Conservation (phyloP, 2,113 vertebrate species). For the Dunckerocampus dactyliophorus region DNA sequence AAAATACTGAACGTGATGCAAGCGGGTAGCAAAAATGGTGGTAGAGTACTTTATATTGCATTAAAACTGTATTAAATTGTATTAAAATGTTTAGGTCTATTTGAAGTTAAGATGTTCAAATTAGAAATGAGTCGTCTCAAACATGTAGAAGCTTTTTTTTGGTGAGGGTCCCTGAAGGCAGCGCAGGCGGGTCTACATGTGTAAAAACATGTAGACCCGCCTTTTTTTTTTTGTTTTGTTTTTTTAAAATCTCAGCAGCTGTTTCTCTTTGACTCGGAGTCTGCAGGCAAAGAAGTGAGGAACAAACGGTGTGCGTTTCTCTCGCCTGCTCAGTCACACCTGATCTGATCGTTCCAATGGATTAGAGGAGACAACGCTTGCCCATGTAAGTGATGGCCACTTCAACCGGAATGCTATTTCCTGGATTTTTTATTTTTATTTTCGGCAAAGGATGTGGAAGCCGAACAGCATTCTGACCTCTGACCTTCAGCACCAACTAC, state of each 20-base stretch:
- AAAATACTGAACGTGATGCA: too few relatives aligned
- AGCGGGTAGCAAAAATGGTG: too few relatives aligned
- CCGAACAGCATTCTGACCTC: slow-evolving; percentile 34
- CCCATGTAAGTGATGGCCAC: slow-evolving; percentile 23
- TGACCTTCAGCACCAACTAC: not conserved
- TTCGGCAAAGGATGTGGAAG: slow-evolving; percentile 9
- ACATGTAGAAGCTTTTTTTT: not conserved
- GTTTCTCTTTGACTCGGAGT: slow-evolving; percentile 19
- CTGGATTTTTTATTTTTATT: not conserved
- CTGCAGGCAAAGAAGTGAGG: not conserved
- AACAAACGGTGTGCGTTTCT: not conserved
- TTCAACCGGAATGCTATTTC: not conserved
- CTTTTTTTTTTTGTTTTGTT: not conserved
- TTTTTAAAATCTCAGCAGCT: not conserved
- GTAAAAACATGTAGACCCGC: not conserved
- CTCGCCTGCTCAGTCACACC: not conserved
- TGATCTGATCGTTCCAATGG: slow-evolving; percentile 22
- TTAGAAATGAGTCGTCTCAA: not conserved
- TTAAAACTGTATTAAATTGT: too few relatives aligned
- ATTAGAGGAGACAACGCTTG: slow-evolving; percentile 16
- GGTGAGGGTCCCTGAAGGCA: slow-evolving; percentile 31
- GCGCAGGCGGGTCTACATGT: slow-evolving; percentile 22
- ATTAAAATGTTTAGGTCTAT: too few relatives aligned
- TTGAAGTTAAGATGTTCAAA: too few relatives aligned
- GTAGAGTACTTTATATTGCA: too few relatives aligned